Evolutionary conservation across 2,888 invertebrate genomes (phyloP), one percentile per base, ranked within the genome.

Genomic region (Diachrysia chrysitis): DNA sequence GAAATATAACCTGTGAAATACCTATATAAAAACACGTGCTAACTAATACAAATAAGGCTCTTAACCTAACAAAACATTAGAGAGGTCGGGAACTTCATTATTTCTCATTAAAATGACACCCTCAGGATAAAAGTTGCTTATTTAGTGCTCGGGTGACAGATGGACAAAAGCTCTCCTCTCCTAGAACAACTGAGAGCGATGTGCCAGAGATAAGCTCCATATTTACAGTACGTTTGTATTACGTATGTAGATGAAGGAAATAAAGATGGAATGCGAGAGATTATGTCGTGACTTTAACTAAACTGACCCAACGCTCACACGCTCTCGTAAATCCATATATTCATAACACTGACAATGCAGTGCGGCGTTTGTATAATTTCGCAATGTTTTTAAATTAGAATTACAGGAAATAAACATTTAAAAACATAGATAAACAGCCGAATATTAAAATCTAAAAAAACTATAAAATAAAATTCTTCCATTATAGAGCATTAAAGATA

Each of bases 1-100:
- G 79, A 79, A 83, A 83, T 78, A 81, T 81, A 77, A 74, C 77
- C 72, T 70, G 66, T 56, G 77, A 77, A 78, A 76, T 66, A 77
- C 78, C 77, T 82, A 82, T 86, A 89, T 85, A 89, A 90, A 92
- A 93, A 91, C 91, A 92, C 87, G 88, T 87, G 80, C 88, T 92
- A 94, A 93, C 91, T 93, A 92, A 93, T 91, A 95, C 88, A 94
- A 94, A 94, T 94, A 93, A 89, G 90, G 85, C 88, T 91, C 91
- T 93, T 90, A 91, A 88, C 92, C 90, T 92, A 91, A 92, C 90
- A 92, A 92, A 94, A 93, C 90, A 91, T 86, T 80, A 82, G 85
- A 85, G 85, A 86, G 91, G 91, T 86, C 86, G 89, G 87, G 79
- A 87, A 92, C 91, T 92, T 93, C 93, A 95, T 95, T 93, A 93